These are phyloP conservation scores for Branchinecta lindahli DNA, from an alignment of 1,140 invertebrate genomes.

Conservation along the genomic window DNA sequence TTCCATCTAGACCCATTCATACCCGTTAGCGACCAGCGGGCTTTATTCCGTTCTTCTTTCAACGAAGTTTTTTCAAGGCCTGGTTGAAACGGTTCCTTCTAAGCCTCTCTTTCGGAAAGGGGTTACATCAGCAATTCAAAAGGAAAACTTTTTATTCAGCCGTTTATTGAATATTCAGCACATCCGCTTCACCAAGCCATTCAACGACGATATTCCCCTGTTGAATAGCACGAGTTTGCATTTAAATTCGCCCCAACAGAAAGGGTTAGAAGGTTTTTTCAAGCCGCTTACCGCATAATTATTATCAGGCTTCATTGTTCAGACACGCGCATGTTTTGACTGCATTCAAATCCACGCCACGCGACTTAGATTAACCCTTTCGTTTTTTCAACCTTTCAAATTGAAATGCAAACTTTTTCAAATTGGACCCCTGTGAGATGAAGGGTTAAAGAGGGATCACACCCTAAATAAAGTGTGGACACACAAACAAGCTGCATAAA, in stretches of 20 bases:
- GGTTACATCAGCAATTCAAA: slow-evolving; percentile 10
- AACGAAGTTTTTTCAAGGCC: neutral
- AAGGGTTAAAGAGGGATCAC: neutral
- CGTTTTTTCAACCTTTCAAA: neutral
- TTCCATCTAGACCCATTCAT: slow-evolving; percentile 5
- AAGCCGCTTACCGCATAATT: neutral
- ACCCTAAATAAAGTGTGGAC: neutral
- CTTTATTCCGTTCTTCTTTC: neutral
- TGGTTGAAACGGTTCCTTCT: slow-evolving; percentile 1
- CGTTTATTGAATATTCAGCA: slow-evolving; percentile 1
- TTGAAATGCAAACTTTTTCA: slow-evolving; percentile 11
- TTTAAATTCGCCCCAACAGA: neutral
- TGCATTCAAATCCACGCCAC: slow-evolving; percentile 6
- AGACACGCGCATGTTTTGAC: slow-evolving; percentile 1
- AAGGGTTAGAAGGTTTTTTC: neutral
- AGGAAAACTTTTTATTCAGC: slow-evolving; percentile 1
- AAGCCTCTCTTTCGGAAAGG: neutral
- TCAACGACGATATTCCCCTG: neutral
- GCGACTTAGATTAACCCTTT: slow-evolving; percentile 2
- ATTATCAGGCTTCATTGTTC: neutral
- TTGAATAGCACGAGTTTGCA: slow-evolving; percentile 10
- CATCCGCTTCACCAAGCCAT: neutral
- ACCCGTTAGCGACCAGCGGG: neutral
- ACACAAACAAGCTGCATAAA: neutral
- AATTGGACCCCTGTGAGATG: neutral